Percentiles rank a stretch among this genome's conserved stretches.
Evolutionary conservation across 1,140 invertebrate species (phyloP).

Genomic region (Drosophila sturtevanti): DNA sequence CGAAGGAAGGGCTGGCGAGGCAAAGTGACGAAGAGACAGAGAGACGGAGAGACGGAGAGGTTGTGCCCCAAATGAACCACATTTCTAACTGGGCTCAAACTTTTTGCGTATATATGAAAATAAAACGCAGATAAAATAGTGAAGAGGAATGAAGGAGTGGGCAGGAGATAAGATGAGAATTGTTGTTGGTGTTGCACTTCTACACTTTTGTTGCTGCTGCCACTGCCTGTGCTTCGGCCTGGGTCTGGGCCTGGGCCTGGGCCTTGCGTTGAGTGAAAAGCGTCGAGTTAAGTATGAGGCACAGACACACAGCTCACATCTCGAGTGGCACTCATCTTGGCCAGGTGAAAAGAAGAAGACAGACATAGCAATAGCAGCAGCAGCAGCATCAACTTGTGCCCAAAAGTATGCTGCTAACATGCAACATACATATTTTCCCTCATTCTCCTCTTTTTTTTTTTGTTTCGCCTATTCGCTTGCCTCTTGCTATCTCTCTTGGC

Average conservation of each 20-base stretch:
- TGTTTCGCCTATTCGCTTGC: no score
- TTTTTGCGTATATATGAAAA: constrained; percentile 67
- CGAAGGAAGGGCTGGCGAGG: no score
- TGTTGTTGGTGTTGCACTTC: constrained; percentile 71
- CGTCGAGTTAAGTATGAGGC: constrained; percentile 78
- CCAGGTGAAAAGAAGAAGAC: constrained; percentile 30
- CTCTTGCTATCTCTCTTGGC: not conserved
- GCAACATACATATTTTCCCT: constrained; percentile 37
- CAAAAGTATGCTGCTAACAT: constrained; percentile 68
- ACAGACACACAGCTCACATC: constrained; percentile 45
- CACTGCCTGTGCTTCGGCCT: not conserved
- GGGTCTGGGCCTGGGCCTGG: no score
- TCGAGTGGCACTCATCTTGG: constrained; percentile 76
- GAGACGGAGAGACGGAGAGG: constrained; percentile 12
- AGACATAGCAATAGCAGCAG: not conserved
- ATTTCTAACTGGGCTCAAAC: constrained; percentile 64
- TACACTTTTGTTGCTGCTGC: constrained; percentile 61
- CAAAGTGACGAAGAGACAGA: constrained; percentile 2
- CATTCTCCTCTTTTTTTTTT: constrained; percentile 12
- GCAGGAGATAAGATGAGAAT: constrained; percentile 39
- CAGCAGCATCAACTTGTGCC: constrained; percentile 15
- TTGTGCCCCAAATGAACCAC: constrained; percentile 75
- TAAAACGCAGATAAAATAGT: constrained; percentile 36
- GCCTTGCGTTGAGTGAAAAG: constrained; percentile 73
- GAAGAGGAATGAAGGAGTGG: constrained; percentile 5